phyloP scores from a whole-genome alignment of 2,113 vertebrate genomes.

The Zootoca vivipara region DNA sequence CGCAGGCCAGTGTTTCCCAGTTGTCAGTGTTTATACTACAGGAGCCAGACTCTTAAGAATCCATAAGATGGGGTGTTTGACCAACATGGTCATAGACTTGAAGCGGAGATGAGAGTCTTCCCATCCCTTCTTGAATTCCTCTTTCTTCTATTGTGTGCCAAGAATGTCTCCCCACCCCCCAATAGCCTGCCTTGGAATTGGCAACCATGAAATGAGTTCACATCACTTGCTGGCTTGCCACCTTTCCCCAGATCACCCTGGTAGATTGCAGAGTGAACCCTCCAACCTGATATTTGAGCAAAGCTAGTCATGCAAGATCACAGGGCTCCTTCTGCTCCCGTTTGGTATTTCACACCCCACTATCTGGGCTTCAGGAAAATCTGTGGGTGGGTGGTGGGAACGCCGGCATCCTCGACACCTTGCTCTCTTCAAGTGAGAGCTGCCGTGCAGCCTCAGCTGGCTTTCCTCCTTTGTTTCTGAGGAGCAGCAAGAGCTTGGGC shows the following conservation, averaged over 20 bases:
- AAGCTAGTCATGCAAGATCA: background rate
- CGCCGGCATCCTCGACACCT: background rate
- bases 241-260: background rate
- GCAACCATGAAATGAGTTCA: background rate
- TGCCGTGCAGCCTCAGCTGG: background rate
- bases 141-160: background rate
- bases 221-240: background rate
- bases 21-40: too few species aligned
- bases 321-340: background rate
- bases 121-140: background rate
- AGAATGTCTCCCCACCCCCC: background rate
- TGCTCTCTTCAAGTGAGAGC: background rate
- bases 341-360: too few species aligned
- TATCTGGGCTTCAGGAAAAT: background rate
- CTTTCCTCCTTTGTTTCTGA: background rate
- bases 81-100: background rate
- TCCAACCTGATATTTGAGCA: background rate
- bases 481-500: background rate
- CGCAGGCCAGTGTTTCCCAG: too few species aligned
- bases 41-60: slow-evolving; percentile 13
- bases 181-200: background rate
- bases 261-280: background rate
- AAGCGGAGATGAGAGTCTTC: background rate
- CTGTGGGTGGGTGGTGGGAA: background rate
- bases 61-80: background rate